Evolutionary conservation across 1,140 invertebrate species (phyloP).

Genomic region (Archivesica marissinica): DNA sequence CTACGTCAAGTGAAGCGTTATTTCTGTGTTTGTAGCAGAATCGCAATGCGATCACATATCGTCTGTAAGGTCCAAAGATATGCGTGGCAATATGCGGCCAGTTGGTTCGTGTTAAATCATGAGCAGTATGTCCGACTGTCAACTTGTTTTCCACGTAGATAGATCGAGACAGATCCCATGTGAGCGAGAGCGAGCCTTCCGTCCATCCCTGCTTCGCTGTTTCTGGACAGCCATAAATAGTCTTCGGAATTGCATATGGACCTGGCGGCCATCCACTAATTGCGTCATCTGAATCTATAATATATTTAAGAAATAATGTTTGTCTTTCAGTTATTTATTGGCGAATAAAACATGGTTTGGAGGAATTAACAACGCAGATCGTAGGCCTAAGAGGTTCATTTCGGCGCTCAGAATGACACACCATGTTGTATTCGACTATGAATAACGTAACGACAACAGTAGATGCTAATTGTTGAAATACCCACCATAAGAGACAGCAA

Average conservation of each 20-base stretch:
- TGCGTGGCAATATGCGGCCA: background rate
- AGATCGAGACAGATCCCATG: background rate
- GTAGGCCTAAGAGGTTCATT: no score
- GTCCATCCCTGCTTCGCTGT: background rate
- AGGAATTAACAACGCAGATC: no score
- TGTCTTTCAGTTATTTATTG: no score
- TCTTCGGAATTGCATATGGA: background rate
- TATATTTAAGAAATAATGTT: no score
- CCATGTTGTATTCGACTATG: no score
- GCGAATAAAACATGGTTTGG: no score
- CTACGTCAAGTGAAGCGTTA: background rate
- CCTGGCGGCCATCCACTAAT: background rate
- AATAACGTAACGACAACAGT: no score
- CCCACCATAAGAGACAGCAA: no score
- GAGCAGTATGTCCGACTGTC: background rate
- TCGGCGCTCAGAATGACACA: no score
- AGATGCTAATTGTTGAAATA: no score
- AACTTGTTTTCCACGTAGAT: background rate
- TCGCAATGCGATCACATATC: background rate
- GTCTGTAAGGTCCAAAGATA: background rate
- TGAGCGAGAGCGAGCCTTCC: background rate
- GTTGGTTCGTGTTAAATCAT: background rate
- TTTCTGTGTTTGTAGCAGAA: constrained; percentile 7
- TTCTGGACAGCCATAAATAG: background rate
- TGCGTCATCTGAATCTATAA: background rate